Evolutionary conservation across 2,888 invertebrate genomes (phyloP).

Genomic region (Ormyrus nitidulus): DNA sequence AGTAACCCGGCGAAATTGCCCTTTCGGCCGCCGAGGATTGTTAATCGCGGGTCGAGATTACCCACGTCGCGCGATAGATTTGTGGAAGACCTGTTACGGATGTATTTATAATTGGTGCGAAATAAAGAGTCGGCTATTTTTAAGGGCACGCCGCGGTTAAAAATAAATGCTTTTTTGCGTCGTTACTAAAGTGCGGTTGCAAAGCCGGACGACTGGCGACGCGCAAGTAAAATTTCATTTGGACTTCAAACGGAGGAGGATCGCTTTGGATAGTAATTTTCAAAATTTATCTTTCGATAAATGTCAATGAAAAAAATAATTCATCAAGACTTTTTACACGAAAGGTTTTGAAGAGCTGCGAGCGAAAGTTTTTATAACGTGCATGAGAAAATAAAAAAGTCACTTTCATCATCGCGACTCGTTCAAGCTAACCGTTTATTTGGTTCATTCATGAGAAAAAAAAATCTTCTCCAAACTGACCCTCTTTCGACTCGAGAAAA

Average conservation of each 20-base stretch:
- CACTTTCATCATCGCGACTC: too few relatives aligned
- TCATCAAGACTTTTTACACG: too few relatives aligned
- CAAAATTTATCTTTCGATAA: too few relatives aligned
- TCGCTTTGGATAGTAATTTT: too few relatives aligned
- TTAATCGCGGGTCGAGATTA: background rate
- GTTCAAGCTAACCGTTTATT: background rate
- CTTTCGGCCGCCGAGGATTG: background rate
- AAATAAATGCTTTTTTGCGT: background rate
- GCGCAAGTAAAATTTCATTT: too few relatives aligned
- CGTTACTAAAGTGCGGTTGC: background rate
- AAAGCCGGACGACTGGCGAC: too few relatives aligned
- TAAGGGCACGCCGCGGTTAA: background rate
- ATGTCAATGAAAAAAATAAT: too few relatives aligned
- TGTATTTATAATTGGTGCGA: conserved; percentile 5
- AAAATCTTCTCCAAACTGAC: conserved; percentile 28
- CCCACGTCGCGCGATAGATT: background rate
- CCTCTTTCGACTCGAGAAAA: conserved; percentile 25
- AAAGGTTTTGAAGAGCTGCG: too few relatives aligned
- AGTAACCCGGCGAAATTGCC: background rate
- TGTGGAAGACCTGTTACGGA: background rate
- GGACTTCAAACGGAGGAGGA: too few relatives aligned
- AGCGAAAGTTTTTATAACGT: too few relatives aligned
- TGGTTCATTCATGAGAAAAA: conserved; percentile 6
- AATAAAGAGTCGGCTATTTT: background rate
- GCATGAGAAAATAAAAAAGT: too few relatives aligned